Evolutionary conservation across 2,888 invertebrate species (phyloP).

Genomic region (Caenorhabditis imperialis): DNA sequence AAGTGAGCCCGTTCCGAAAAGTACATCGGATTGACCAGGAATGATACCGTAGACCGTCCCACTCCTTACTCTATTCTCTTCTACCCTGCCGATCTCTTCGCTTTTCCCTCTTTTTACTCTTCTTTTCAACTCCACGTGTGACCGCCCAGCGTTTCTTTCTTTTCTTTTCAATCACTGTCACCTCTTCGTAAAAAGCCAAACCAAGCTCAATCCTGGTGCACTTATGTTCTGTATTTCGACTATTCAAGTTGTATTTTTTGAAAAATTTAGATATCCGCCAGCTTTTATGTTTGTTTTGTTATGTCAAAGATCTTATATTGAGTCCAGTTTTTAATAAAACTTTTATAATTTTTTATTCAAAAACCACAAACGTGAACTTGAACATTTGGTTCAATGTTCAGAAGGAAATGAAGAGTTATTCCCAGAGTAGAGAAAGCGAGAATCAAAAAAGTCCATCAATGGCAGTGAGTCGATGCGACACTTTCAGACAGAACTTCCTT

Average conservation of each 20-base stretch:
- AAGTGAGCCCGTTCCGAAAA: slow-evolving; percentile 33
- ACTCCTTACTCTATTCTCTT: slow-evolving; percentile 14
- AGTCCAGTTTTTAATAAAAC: no score
- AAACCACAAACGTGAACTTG: no score
- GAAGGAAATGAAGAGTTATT: no score
- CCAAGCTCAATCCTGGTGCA: neutral
- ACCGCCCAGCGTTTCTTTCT: slow-evolving; percentile 36
- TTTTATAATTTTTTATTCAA: no score
- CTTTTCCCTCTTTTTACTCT: neutral
- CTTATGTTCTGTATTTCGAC: no score
- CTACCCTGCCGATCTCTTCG: slow-evolving; percentile 42
- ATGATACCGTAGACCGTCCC: slow-evolving; percentile 22
- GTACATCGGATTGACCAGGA: slow-evolving; percentile 13
- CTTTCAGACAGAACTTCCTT: neutral
- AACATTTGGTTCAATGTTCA: no score
- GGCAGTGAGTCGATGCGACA: slow-evolving; percentile 9
- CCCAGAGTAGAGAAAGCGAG: no score
- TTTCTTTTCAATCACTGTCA: slow-evolving; percentile 16
- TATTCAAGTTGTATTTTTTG: no score
- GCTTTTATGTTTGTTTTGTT: no score
- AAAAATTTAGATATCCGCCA: no score
- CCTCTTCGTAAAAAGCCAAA: slow-evolving; percentile 7
- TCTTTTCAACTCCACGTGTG: slow-evolving; percentile 43
- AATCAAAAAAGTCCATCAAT: neutral
- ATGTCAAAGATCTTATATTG: no score